phyloP scores from a whole-genome alignment of 2,888 invertebrate species.

The Drosophila borealis region DNA sequence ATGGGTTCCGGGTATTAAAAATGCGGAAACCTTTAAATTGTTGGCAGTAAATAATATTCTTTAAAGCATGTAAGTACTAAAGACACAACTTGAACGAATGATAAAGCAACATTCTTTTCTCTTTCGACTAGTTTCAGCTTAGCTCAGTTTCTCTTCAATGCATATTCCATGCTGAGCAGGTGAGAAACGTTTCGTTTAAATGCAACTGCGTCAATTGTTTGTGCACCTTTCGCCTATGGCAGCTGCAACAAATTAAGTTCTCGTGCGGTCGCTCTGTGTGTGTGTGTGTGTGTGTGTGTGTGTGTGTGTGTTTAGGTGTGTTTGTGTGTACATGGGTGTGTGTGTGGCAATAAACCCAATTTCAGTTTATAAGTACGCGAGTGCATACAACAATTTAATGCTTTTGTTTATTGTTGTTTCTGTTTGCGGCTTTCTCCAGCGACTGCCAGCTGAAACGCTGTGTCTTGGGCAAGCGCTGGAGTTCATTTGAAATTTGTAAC shows the following conservation, averaged over 20 bases:
- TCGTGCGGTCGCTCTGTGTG: not conserved
- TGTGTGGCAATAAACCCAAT: slow-evolving; percentile 71
- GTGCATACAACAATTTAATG: slow-evolving; percentile 49
- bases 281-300: slow-evolving; percentile 13
- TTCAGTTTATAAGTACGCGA: slow-evolving; percentile 35
- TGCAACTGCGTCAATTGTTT: slow-evolving; percentile 37
- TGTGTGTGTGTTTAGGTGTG: slow-evolving; percentile 30
- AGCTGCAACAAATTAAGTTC: slow-evolving; percentile 54
- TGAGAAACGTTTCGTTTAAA: slow-evolving; percentile 33
- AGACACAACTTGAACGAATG: no score
- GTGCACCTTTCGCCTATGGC: slow-evolving; percentile 45
- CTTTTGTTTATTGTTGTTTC: slow-evolving; percentile 42
- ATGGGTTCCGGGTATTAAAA: no score
- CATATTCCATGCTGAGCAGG: slow-evolving; percentile 32
- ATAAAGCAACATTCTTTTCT: not conserved
- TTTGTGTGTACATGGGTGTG: slow-evolving; percentile 12
- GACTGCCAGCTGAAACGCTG: slow-evolving; percentile 28
- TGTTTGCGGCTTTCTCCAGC: slow-evolving; percentile 45
- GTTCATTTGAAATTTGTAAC: slow-evolving; percentile 65
- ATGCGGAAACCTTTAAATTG: no score
- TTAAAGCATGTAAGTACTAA: no score
- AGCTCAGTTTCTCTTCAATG: not conserved
- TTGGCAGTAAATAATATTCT: no score
- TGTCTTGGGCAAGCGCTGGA: slow-evolving; percentile 31
- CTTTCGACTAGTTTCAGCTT: not conserved